Evolutionary conservation across 2,113 vertebrate species (phyloP).

Genomic region (Gallinago media): DNA sequence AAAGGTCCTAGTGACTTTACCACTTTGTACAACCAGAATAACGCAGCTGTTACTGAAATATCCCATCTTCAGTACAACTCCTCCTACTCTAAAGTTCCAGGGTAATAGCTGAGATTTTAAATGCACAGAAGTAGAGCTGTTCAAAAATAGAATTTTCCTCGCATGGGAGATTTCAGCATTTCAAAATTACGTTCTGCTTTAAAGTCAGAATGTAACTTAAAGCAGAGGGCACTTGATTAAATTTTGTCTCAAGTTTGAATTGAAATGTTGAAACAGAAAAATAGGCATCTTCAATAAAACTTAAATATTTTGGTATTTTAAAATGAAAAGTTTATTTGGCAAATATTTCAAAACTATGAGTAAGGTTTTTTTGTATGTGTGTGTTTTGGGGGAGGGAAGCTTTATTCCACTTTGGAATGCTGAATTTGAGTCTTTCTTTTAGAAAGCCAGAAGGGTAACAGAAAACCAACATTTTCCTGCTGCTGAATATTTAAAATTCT

Average conservation of each 20-base stretch:
- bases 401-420: background rate
- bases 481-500: background rate
- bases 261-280: background rate
- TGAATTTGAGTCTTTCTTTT: background rate
- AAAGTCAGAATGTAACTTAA: background rate
- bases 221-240: background rate
- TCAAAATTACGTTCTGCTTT: background rate
- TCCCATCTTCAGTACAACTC: background rate
- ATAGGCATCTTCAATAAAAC: background rate
- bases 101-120: background rate
- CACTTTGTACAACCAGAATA: background rate
- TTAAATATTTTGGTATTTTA: background rate
- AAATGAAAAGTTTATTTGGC: background rate
- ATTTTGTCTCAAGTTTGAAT: background rate
- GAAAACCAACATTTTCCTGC: background rate
- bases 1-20: background rate
- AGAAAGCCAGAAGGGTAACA: background rate
- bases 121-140: slow-evolving; percentile 46
- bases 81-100: background rate
- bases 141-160: slow-evolving; percentile 22
- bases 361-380: background rate
- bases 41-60: background rate
- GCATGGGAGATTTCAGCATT: background rate
- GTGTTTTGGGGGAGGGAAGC: fast-evolving
- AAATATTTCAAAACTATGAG: background rate